Evolutionary conservation across 2,888 invertebrate genomes (phyloP), one percentile per base, ranked within the genome.

Genomic region (Dynastes maya): DNA sequence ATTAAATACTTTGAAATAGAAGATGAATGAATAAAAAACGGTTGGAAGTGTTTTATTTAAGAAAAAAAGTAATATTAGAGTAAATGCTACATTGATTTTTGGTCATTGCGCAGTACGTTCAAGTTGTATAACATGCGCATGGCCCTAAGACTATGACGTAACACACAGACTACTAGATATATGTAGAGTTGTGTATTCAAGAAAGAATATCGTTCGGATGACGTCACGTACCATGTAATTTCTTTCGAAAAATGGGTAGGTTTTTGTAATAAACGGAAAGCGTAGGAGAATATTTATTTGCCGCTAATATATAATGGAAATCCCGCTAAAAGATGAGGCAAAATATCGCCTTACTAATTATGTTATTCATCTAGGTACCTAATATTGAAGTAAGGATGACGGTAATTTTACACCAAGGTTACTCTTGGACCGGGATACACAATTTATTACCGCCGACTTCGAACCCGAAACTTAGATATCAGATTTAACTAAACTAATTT

Each of bases 21-120:
- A 45, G 11, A 45, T 45, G 8, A 45, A 9, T 45, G 11, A 8
- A 45, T 45, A 45, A 45, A 8, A 8, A 45, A 8, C 8, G 45
- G 8, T 45, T 45, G n/a, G 27, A 61, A 63, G 32, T 27, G n/a
- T 63, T 13, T 27, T 63, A 63, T 63, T 40, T 40, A 40, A 65
- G 32, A 55, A 55, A 55, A 53, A 71, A 71, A 55, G 6, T 4
- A 29, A 53, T 29, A 53, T 51, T 53, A 70, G 27, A 70, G 71
- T 61, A 16, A 72, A 72, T 27, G 61, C 58, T 37, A 72, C 72
- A 72, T 72, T 72, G 72, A 72, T 72, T 72, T 72, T 72, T 72
- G 58, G 58, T 68, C n/a, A 72, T n/a, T 72, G 71, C 71, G 71
- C 71, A 72, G 71, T 49, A 27, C 29, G 29, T 71, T 27, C 37